A percentile compares a stretch with the other conserved stretches of the same genome.
phyloP scores from a whole-genome alignment of 2,888 invertebrate genomes.

The Prosopocoilus inquinatus region DNA sequence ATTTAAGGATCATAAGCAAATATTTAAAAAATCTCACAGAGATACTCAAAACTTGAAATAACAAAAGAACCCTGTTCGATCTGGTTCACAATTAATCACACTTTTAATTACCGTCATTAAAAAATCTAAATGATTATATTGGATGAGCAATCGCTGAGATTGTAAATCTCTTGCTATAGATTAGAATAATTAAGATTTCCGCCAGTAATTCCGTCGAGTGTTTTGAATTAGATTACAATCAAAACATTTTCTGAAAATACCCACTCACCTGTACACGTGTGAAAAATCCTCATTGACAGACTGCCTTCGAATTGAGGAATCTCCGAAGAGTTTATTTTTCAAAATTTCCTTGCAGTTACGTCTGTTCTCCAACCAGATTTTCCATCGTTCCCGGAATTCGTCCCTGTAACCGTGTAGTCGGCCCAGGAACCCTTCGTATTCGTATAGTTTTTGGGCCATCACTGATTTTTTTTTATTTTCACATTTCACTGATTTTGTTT shows the following conservation, averaged over 20 bases:
- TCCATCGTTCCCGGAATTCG: constrained; percentile 61
- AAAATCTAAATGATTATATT: too few relatives aligned
- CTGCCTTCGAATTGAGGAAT: constrained; percentile 42
- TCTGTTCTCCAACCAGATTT: constrained; percentile 62
- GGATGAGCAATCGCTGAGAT: too few relatives aligned
- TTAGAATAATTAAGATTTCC: neutral
- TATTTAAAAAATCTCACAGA: too few relatives aligned
- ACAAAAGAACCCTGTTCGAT: too few relatives aligned
- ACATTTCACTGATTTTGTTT: too few relatives aligned
- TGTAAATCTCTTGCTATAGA: too few relatives aligned
- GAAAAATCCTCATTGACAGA: constrained; percentile 56
- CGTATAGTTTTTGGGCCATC: constrained; percentile 76
- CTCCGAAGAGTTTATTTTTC: constrained; percentile 45
- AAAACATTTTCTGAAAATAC: neutral
- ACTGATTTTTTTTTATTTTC: too few relatives aligned
- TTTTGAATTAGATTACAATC: neutral
- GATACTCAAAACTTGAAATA: too few relatives aligned
- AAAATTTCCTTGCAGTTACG: constrained; percentile 55
- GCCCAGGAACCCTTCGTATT: constrained; percentile 75
- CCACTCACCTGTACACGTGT: constrained; percentile 64
- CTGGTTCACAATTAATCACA: too few relatives aligned
- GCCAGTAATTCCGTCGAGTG: neutral
- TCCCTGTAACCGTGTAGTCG: constrained; percentile 69
- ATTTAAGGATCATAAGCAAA: too few relatives aligned
- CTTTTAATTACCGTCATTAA: too few relatives aligned